A percentile compares a stretch with the other conserved stretches of the same genome.
These are phyloP conservation scores for Myodes glareolus DNA, from an alignment of 2,113 vertebrate species.

Conservation along the genomic window DNA sequence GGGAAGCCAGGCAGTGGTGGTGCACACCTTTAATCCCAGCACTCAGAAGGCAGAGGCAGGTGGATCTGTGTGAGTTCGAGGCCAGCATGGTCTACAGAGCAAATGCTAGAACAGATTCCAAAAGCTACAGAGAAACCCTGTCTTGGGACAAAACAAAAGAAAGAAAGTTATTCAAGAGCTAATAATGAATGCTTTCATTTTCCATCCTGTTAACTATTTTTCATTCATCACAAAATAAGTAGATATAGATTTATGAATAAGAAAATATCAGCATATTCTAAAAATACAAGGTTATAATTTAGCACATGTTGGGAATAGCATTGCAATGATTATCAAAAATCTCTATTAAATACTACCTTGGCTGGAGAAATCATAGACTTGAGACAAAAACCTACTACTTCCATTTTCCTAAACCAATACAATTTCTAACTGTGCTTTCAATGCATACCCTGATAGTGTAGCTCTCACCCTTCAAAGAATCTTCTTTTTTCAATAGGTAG, in stretches of 20 bases:
- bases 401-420: not conserved
- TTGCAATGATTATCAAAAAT: constrained; percentile 7
- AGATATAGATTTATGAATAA: not conserved
- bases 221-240: constrained; percentile 28
- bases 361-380: not conserved
- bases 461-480: not conserved
- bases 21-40: too few species aligned
- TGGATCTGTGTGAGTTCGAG: too few species aligned
- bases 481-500: not conserved
- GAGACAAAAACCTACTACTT: not conserved
- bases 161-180: not conserved
- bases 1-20: too few species aligned
- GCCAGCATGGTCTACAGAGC: too few species aligned
- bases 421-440: not conserved
- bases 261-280: not conserved
- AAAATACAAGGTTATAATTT: not conserved
- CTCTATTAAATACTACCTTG: not conserved
- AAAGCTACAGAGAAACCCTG: too few species aligned
- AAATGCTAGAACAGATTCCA: too few species aligned
- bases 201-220: not conserved
- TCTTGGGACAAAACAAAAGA: too few species aligned
- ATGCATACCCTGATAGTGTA: not conserved
- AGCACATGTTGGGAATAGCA: not conserved
- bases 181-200: constrained; percentile 5
- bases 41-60: too few species aligned